Evolutionary conservation across 1,140 invertebrate species (phyloP).

Genomic region (Pogonus chalceus): DNA sequence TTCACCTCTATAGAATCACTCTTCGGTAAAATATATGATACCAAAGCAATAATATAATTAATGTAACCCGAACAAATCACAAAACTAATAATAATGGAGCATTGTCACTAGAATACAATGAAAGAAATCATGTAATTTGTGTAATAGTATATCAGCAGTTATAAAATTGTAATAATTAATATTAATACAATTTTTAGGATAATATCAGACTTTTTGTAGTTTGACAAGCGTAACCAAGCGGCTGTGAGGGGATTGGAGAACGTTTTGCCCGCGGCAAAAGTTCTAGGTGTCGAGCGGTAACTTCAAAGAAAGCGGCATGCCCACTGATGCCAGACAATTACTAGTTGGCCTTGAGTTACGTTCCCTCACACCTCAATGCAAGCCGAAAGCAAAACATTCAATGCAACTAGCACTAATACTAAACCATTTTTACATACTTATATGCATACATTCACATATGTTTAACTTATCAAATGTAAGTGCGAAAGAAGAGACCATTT

Average conservation of each 20-base stretch:
- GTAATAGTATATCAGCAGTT: background rate
- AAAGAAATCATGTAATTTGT: too few relatives aligned
- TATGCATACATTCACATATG: too few relatives aligned
- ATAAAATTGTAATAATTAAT: background rate
- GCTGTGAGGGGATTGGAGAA: background rate
- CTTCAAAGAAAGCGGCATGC: slow-evolving; percentile 4
- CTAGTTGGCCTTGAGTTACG: slow-evolving; percentile 6
- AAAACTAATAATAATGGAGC: too few relatives aligned
- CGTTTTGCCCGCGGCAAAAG: background rate
- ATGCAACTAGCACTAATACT: too few relatives aligned
- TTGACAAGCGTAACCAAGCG: background rate
- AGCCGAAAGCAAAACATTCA: background rate
- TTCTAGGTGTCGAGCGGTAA: background rate
- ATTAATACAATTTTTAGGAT: background rate
- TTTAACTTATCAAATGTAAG: too few relatives aligned
- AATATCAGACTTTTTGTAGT: slow-evolving; percentile 2
- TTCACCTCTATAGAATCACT: too few relatives aligned
- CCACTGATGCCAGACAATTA: slow-evolving; percentile 7
- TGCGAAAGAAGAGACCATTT: too few relatives aligned
- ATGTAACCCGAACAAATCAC: too few relatives aligned
- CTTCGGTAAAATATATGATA: too few relatives aligned
- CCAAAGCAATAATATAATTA: too few relatives aligned
- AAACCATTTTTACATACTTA: too few relatives aligned
- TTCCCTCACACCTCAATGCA: slow-evolving; percentile 2
- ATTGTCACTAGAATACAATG: too few relatives aligned